Evolutionary conservation across 2,888 invertebrate species (phyloP), one percentile per base, ranked within the genome.

Genomic region (Hydrotaea cyrtoneurina): DNA sequence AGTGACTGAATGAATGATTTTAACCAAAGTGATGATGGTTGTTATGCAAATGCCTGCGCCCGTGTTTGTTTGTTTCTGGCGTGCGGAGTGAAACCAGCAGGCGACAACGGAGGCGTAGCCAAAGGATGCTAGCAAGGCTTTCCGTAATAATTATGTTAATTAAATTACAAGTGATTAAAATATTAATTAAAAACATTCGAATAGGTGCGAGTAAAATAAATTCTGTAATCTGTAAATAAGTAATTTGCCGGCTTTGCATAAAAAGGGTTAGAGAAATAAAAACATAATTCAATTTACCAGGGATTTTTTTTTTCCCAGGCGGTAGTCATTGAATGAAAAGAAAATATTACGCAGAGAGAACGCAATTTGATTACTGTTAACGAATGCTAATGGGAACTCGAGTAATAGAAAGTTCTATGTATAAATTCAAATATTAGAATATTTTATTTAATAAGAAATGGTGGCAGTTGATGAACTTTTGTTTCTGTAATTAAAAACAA

Each of bases 121-220:
- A n/a, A 2, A 66, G 21, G 66, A 4, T 36, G 13, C 13, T 11
- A 59, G 26, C 15, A 4, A 15, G 23, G 26, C 23, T 46, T 59
- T 74, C 55, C 36, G 50, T 13, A 66, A 81, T 23, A 53, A 78
- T 78, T 75, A 81, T 73, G 76, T 57, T 74, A 81, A 84, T 84
- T 78, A 71, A 57, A 80, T 78, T 75, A 80, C 62, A 39, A 7
- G 31, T 81, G 26, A 84, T 81, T 79, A 79, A 84, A 81, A 81
- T 78, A 53, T 72, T 69, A 84, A 79, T 81, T 81, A 81, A 78
- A 75, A 72, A 15, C 75, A 75, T 75, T 57, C 46, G 26, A 13
- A 26, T 74, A 26, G 23, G 15, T n/a, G n/a, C n/a, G n/a, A n/a
- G n/a, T 19, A 62, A 4, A 62, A 11, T 62, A 17, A 31, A 17